Conservation (phyloP, 2,888 invertebrate genomes). For the Yponomeuta evonymella region DNA sequence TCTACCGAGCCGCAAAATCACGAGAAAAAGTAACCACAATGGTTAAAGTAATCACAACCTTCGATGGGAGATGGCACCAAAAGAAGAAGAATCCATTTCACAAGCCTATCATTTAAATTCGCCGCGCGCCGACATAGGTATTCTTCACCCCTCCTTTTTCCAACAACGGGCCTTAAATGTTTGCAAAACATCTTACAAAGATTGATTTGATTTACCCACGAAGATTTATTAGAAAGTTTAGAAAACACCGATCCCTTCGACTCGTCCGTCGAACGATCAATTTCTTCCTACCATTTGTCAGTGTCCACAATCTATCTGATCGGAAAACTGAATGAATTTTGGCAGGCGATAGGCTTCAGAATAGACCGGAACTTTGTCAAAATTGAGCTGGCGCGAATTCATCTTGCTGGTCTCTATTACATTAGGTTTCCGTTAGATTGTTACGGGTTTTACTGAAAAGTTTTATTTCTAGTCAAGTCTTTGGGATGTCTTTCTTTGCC, state of each 20-base stretch:
- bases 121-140: not conserved
- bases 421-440: not conserved
- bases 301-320: constrained; percentile 53
- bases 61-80: too few species aligned
- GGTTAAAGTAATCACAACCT: too few species aligned
- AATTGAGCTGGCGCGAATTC: not conserved
- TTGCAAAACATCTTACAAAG: constrained; percentile 43
- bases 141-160: not conserved
- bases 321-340: constrained; percentile 43
- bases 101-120: not conserved
- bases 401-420: not conserved
- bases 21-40: too few species aligned
- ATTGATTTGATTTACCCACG: constrained; percentile 63
- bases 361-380: not conserved
- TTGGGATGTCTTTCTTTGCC: not conserved
- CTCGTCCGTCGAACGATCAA: constrained; percentile 42
- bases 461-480: not conserved
- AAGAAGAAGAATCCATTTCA: too few species aligned
- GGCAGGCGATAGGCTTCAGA: constrained; percentile 10
- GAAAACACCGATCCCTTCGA: constrained; percentile 44
- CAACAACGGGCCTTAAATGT: constrained; percentile 1
- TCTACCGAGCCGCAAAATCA: too few species aligned
- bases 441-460: not conserved
- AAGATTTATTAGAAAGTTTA: constrained; percentile 53
- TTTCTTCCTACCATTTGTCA: constrained; percentile 53